These are phyloP conservation scores for Nibea coibor DNA, from an alignment of 2,113 vertebrate genomes.

Conservation along the genomic window DNA sequence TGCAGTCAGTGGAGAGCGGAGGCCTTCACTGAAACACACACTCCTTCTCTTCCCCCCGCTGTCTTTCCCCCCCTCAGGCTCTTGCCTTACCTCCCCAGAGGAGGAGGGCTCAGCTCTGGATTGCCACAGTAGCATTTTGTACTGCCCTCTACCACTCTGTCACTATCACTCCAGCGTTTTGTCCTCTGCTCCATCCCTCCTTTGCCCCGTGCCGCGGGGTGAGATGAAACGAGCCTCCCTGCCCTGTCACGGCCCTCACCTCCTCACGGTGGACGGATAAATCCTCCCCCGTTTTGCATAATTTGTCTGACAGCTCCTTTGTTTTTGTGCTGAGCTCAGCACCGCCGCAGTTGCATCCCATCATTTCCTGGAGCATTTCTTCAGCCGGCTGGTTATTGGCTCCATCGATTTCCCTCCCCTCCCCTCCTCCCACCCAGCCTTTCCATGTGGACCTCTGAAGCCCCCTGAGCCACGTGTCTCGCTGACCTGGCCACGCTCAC, in stretches of 20 bases:
- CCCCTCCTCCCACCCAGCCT: too few species aligned
- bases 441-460: background rate
- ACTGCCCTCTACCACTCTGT: slow-evolving; percentile 39
- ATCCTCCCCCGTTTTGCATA: slow-evolving; percentile 70
- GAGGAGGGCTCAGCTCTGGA: slow-evolving; percentile 19
- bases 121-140: slow-evolving; percentile 50
- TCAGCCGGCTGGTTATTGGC: slow-evolving; percentile 60
- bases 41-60: background rate
- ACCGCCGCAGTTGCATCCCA: slow-evolving; percentile 64
- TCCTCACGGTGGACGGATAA: slow-evolving; percentile 53
- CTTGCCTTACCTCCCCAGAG: slow-evolving; percentile 21
- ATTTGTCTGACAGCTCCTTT: slow-evolving; percentile 72
- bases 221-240: slow-evolving; percentile 38
- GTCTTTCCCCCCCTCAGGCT: background rate
- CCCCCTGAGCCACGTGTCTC: slow-evolving; percentile 33
- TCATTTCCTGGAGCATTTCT: slow-evolving; percentile 65
- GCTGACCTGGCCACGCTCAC: slow-evolving; percentile 53
- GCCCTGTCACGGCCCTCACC: slow-evolving; percentile 50
- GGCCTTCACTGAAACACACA: slow-evolving; percentile 7
- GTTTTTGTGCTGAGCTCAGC: slow-evolving; percentile 81
- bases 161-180: slow-evolving; percentile 44
- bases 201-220: slow-evolving; percentile 11
- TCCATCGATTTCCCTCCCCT: slow-evolving; percentile 47
- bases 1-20: slow-evolving; percentile 12
- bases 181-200: slow-evolving; percentile 47